Base-by-base conservation (phyloP, 2,113 vertebrate genomes). In the Gopherus evgoodei region DNA sequence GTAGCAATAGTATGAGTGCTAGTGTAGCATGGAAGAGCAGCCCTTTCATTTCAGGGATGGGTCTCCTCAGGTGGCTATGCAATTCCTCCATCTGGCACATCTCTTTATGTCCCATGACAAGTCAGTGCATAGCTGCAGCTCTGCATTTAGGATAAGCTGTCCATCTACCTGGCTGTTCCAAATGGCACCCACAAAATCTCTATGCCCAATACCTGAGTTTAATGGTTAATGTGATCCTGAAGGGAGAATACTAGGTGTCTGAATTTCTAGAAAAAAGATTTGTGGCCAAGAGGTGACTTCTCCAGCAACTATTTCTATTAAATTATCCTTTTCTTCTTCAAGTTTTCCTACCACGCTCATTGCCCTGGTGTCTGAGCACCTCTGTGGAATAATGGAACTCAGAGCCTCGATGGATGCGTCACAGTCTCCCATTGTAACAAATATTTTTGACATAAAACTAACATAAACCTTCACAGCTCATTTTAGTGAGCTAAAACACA, bases 1-100 rank as follows among this genome's bases (percentile, higher is more conserved):
- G 6, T 59, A 47, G 69, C 54, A 80, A 50, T n/a, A 42, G 17
- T 11, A 25, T n/a, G 80, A 90, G 31, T 17, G 35, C 19, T 27
- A 78, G n/a, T 38, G n/a, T 72, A 72, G 65, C 19, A n/a, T 72
- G 65, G 65, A 38, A 72, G 16, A 72, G n/a, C 19, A 87, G 62
- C 54, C 19, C 17, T 82, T 54, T 54, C 0, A 1, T 75, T 81
- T 82, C 65, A n/a, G 69, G 14, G 0, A 0, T 72, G 13, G 50
- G 4, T 75, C 35, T 12, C 29, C 2, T 21, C 35, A 47, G 24
- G 52, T 81, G 65, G 38, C 69, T 93, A 2, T 54, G n/a, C 31
- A 0, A 0, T 47, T 47, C 31, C 21, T 80, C 3, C 9, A 4
- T 3, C 22, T 22, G 27, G 5, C 21, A 3, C 38, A 38, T 44